These are phyloP conservation scores for Pongo abelii DNA, from an alignment of 2,113 vertebrate genomes.

Conservation along the genomic window DNA sequence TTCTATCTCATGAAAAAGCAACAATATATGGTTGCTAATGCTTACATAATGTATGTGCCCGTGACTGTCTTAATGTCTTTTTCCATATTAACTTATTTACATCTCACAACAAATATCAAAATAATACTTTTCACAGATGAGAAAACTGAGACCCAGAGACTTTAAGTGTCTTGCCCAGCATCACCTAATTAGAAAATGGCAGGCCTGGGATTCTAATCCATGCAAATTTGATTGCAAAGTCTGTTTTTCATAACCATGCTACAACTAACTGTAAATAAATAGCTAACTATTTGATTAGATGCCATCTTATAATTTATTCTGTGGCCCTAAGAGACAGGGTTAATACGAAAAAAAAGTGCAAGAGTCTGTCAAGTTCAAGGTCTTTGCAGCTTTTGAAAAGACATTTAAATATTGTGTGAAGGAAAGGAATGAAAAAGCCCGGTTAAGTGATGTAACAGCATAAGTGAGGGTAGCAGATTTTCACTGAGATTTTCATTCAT, in stretches of 20 bases:
- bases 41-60: background rate
- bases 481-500: background rate
- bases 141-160: background rate
- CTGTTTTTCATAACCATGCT: background rate
- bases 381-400: background rate
- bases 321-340: background rate
- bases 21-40: background rate
- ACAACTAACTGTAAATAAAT: background rate
- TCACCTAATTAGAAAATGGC: background rate
- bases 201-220: background rate
- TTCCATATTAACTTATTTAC: background rate
- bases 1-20: background rate
- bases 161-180: background rate
- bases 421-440: background rate
- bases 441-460: background rate
- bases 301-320: background rate
- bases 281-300: background rate
- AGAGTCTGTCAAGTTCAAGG: background rate
- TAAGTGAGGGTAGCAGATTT: background rate
- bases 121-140: background rate
- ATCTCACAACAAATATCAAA: background rate
- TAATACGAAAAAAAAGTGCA: background rate
- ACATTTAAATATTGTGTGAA: background rate
- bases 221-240: background rate
- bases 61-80: background rate